phyloP scores from a whole-genome alignment of 2,797 vertebrate genomes.

The Acrossocheilus fasciatus region DNA sequence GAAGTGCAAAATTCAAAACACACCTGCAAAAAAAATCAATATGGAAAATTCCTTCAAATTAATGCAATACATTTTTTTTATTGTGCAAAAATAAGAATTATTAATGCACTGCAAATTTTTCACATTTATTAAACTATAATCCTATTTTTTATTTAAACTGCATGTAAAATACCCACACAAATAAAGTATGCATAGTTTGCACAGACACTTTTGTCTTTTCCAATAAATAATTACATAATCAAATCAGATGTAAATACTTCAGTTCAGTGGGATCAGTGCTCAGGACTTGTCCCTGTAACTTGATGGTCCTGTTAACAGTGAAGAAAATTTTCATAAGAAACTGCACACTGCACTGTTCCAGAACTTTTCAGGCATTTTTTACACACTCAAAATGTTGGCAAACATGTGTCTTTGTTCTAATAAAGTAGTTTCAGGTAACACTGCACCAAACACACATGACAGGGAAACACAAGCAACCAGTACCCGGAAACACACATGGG shows the following conservation, averaged over 20 bases:
- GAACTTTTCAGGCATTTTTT: not conserved
- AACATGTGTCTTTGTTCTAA: not conserved
- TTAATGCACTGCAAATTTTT: not conserved
- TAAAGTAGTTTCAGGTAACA: not conserved
- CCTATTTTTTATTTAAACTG: not conserved
- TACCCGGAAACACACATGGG: conserved; percentile 60
- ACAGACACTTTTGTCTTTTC: not conserved
- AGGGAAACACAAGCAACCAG: conserved; percentile 50
- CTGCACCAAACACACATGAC: not conserved
- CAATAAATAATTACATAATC: not conserved
- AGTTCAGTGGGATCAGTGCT: not conserved
- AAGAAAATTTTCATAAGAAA: not conserved
- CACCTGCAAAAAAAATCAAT: not conserved
- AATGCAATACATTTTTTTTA: not conserved
- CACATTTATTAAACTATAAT: not conserved
- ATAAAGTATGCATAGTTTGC: not conserved
- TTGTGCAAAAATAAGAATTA: not conserved
- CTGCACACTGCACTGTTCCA: not conserved
- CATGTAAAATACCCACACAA: not conserved
- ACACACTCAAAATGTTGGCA: not conserved
- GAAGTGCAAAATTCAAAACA: not conserved
- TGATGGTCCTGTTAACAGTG: not conserved
- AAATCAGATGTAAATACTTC: conserved; percentile 24
- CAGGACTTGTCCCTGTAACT: not conserved
- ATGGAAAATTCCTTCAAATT: not conserved